Evolutionary conservation across 2,888 invertebrate genomes (phyloP).

Genomic region (Leistus spinibarbis): DNA sequence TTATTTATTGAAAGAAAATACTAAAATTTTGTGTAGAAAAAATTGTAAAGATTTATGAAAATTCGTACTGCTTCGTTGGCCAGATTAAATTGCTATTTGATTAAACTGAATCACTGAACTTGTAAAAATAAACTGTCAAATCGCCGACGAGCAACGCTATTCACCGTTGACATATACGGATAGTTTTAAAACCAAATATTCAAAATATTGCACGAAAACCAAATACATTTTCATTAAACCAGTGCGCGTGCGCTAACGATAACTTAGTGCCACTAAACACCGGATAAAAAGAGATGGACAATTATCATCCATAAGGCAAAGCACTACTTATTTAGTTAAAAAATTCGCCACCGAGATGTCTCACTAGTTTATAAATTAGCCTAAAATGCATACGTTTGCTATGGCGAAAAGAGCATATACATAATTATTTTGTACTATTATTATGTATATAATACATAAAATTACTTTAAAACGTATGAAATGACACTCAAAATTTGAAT

Average conservation of each 20-base stretch:
- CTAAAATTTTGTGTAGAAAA: slow-evolving; percentile 6
- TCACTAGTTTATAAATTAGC: no score
- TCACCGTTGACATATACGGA: slow-evolving; percentile 21
- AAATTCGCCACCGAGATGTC: no score
- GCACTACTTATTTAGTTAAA: no score
- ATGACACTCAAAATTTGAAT: no score
- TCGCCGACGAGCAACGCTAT: slow-evolving; percentile 16
- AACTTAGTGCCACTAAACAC: background rate
- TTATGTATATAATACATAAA: no score
- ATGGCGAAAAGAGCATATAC: no score
- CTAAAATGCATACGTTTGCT: no score
- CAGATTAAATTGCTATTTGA: slow-evolving; percentile 25
- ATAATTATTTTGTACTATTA: no score
- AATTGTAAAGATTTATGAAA: slow-evolving; percentile 13
- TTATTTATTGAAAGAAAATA: slow-evolving; percentile 14
- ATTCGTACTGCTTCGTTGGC: slow-evolving; percentile 33
- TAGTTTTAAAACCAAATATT: background rate
- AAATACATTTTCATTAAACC: background rate
- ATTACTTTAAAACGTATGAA: no score
- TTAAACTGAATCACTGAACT: slow-evolving; percentile 26
- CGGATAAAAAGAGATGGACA: background rate
- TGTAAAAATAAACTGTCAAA: slow-evolving; percentile 38
- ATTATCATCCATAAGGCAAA: no score
- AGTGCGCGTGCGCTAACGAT: background rate
- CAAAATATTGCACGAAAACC: background rate